These are phyloP conservation scores for Phymorhynchus buccinoides DNA, from an alignment of 1,140 invertebrate species.

Conservation along the genomic window DNA sequence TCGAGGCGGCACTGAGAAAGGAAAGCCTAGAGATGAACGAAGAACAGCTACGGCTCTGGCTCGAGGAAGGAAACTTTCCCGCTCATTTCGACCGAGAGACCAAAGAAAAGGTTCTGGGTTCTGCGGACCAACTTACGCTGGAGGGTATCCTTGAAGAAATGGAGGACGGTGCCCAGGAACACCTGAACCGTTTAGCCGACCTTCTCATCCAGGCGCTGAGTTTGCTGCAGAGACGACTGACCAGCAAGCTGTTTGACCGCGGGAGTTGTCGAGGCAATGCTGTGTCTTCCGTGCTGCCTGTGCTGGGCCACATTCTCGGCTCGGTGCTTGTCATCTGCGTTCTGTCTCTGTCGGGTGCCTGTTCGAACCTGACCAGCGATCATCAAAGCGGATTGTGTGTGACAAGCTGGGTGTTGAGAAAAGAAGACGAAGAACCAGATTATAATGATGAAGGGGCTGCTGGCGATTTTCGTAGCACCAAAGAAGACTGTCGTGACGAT, in stretches of 20 bases:
- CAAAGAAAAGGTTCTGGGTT: neutral
- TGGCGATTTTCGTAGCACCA: neutral
- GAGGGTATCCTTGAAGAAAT: neutral
- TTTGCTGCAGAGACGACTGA: neutral
- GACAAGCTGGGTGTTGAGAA: neutral
- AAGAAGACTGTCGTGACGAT: no score
- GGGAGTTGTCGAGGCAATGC: neutral
- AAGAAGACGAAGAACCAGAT: neutral
- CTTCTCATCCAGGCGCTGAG: neutral
- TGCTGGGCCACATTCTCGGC: constrained; percentile 14
- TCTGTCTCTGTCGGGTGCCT: neutral
- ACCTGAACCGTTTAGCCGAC: neutral
- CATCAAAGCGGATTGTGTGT: neutral
- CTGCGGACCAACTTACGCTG: neutral
- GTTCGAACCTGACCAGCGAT: neutral
- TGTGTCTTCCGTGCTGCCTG: neutral
- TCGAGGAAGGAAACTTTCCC: neutral
- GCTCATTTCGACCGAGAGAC: neutral
- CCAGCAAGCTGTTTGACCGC: constrained; percentile 23
- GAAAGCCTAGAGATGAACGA: neutral
- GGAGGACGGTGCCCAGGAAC: neutral
- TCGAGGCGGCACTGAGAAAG: neutral
- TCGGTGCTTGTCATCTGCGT: neutral
- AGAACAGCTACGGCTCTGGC: neutral
- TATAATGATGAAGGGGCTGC: neutral